Percentiles rank a stretch among this genome's conserved stretches.
These are phyloP conservation scores for Clarias macrocephalus DNA, from an alignment of 2,113 vertebrate species.

Conservation along the genomic window DNA sequence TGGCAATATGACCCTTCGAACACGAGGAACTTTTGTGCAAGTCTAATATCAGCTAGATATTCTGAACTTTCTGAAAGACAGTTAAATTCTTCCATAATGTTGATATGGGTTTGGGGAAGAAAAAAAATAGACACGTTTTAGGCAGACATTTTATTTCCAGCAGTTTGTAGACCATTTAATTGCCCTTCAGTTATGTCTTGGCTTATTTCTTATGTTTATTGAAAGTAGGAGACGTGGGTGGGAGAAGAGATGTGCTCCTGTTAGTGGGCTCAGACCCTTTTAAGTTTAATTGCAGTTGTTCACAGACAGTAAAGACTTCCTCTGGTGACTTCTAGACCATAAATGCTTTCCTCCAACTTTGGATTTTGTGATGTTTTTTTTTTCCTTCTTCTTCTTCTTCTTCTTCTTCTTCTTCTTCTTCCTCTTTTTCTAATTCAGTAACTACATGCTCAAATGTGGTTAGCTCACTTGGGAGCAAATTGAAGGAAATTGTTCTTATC, in stretches of 20 bases:
- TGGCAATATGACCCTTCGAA: background rate
- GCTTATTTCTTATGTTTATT: slow-evolving; percentile 28
- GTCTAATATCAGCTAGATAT: background rate
- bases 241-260: slow-evolving; percentile 35
- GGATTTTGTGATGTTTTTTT: slow-evolving; percentile 30
- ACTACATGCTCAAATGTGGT: slow-evolving; percentile 36
- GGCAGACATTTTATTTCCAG: background rate
- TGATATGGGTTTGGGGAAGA: background rate
- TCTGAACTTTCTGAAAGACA: background rate
- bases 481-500: slow-evolving; percentile 48
- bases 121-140: background rate
- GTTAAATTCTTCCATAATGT: background rate
- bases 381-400: slow-evolving; percentile 18
- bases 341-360: slow-evolving; percentile 49
- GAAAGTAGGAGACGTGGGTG: slow-evolving; percentile 27
- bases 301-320: slow-evolving; percentile 60
- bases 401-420: background rate
- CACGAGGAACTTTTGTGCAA: background rate
- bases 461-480: slow-evolving; percentile 49
- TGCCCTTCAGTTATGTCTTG: background rate
- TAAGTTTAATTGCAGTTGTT: slow-evolving; percentile 61
- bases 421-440: slow-evolving; percentile 32
- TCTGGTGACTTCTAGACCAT: slow-evolving; percentile 53
- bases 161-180: background rate
- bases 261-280: slow-evolving; percentile 49